These are phyloP conservation scores for Setipinna tenuifilis DNA, from an alignment of 2,797 vertebrate genomes.

Conservation along the genomic window DNA sequence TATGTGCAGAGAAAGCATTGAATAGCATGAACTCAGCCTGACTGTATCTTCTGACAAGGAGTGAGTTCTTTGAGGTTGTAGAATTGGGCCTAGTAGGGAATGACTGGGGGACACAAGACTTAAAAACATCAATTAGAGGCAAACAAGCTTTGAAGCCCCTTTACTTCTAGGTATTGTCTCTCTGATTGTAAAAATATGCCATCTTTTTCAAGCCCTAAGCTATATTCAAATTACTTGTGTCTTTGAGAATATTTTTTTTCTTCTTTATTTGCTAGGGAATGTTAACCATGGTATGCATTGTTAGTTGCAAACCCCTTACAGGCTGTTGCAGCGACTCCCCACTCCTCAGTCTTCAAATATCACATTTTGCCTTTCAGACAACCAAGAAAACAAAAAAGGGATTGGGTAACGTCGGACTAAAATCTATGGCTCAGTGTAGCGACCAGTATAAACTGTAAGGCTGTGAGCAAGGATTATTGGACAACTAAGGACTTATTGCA, in stretches of 20 bases:
- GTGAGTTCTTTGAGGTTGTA: conserved; percentile 41
- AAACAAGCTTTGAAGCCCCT: conserved; percentile 55
- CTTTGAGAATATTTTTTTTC: conserved; percentile 50
- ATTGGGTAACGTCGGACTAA: conserved; percentile 9
- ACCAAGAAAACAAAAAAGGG: conserved; percentile 5
- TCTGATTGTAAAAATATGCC: conserved; percentile 42
- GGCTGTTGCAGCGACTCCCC: conserved; percentile 15
- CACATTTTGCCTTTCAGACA: conserved; percentile 2
- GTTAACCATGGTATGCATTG: conserved; percentile 43
- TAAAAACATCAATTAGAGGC: conserved; percentile 59
- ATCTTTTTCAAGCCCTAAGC: conserved; percentile 49
- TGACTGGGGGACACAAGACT: conserved; percentile 56
- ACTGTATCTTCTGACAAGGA: conserved; percentile 31
- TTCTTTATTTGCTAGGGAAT: conserved; percentile 25
- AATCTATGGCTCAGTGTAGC: conserved; percentile 8
- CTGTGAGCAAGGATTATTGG: conserved; percentile 5
- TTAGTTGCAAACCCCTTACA: conserved; percentile 33
- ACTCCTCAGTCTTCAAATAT: conserved; percentile 17
- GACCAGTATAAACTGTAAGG: neutral
- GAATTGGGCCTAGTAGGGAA: conserved; percentile 48
- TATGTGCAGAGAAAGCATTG: conserved; percentile 2
- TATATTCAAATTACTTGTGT: conserved; percentile 54
- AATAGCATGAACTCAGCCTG: conserved; percentile 3
- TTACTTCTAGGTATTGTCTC: conserved; percentile 54
- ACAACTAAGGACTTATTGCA: neutral